A percentile compares a stretch with the other conserved stretches of the same genome.
Conservation (phyloP, 2,888 invertebrate species). For the Phoronis australis region DNA sequence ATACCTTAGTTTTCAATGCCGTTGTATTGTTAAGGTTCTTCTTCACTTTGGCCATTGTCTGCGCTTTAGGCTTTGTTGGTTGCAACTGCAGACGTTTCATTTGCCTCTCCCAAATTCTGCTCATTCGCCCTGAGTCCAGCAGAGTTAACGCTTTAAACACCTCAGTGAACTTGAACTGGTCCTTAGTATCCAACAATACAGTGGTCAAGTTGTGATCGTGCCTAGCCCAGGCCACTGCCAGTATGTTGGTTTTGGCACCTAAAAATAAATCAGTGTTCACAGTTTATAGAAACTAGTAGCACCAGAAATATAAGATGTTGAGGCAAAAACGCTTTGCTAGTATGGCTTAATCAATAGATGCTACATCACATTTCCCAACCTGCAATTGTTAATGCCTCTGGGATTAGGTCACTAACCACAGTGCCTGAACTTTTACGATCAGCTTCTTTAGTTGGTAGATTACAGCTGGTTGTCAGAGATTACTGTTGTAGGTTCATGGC, state of each 20-base stretch:
- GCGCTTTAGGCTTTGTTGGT: conserved; percentile 28
- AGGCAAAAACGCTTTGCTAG: too few species aligned
- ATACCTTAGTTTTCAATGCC: conserved; percentile 35
- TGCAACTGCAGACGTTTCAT: conserved; percentile 34
- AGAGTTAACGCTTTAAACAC: conserved; percentile 39
- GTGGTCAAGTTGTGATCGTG: conserved; percentile 39
- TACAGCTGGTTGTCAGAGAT: too few species aligned
- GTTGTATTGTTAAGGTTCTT: conserved; percentile 43
- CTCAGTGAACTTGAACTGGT: conserved; percentile 40
- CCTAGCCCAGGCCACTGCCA: conserved; percentile 46
- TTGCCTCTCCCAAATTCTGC: conserved; percentile 42
- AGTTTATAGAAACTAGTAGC: background rate
- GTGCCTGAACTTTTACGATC: background rate
- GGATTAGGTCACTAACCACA: too few species aligned
- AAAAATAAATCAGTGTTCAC: conserved; percentile 9
- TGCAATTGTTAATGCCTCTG: too few species aligned
- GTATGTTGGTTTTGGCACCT: conserved; percentile 40
- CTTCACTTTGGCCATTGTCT: conserved; percentile 42
- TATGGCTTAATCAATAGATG: too few species aligned
- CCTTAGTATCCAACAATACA: conserved; percentile 29
- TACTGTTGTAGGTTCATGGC: too few species aligned
- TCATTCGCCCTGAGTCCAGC: conserved; percentile 38
- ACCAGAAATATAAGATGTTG: too few species aligned
- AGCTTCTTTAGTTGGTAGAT: background rate
- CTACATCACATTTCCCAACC: too few species aligned